Evolutionary conservation across 1,140 invertebrate species (phyloP).

Genomic region (Nylanderia fulva): DNA sequence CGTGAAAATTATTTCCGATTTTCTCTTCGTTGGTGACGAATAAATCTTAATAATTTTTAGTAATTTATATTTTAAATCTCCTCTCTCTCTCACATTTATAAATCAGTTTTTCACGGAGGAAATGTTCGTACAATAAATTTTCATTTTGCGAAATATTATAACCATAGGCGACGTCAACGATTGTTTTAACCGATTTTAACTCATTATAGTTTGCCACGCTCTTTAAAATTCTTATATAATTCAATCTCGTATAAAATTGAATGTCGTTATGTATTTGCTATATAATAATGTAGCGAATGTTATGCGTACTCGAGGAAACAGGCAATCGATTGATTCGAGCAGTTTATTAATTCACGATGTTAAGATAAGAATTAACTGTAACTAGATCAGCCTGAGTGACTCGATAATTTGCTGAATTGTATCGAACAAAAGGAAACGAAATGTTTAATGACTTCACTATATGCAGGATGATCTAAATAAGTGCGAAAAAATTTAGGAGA

Average conservation of each 20-base stretch:
- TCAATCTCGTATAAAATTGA: not conserved
- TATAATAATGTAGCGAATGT: not conserved
- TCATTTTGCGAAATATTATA: not conserved
- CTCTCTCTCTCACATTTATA: not conserved
- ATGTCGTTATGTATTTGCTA: not conserved
- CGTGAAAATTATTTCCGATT: not conserved
- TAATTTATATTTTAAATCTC: not conserved
- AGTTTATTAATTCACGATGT: slow-evolving; percentile 9
- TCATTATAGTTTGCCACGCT: not conserved
- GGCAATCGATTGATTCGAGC: not conserved
- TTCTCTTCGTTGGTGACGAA: no score
- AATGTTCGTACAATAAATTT: not conserved
- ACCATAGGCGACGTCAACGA: not conserved
- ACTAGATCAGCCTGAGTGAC: not conserved
- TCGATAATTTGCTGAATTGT: not conserved
- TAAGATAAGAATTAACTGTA: not conserved
- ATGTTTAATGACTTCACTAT: not conserved
- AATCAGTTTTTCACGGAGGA: not conserved
- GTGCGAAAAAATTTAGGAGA: no score
- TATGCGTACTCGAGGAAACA: not conserved
- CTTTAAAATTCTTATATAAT: not conserved
- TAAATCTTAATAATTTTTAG: not conserved
- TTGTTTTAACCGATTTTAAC: not conserved
- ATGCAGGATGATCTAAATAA: no score
- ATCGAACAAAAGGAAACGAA: not conserved